phyloP scores from a whole-genome alignment of 2,113 vertebrate species.

The Dromas ardeola region DNA sequence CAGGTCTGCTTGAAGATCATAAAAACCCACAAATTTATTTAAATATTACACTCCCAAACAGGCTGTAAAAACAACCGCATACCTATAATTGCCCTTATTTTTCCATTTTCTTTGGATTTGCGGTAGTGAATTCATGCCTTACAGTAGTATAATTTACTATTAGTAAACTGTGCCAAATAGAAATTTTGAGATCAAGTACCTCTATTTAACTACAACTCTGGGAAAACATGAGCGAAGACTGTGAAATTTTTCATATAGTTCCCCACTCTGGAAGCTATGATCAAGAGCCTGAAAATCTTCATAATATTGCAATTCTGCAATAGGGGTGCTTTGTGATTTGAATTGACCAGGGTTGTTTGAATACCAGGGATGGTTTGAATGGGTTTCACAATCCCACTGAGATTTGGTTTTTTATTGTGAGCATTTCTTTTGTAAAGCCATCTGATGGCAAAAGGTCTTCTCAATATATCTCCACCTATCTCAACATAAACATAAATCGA shows the following conservation, averaged over 20 bases:
- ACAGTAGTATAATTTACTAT: background rate
- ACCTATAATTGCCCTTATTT: background rate
- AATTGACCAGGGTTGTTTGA: background rate
- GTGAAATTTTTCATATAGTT: background rate
- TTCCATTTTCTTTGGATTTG: background rate
- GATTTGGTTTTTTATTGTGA: background rate
- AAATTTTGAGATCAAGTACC: background rate
- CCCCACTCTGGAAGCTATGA: background rate
- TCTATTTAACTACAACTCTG: background rate
- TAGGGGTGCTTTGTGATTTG: background rate
- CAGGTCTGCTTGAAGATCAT: background rate
- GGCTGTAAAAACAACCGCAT: background rate
- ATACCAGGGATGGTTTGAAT: background rate
- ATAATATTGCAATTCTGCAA: background rate
- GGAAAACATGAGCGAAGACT: background rate
- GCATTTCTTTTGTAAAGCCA: background rate
- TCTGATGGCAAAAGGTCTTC: background rate
- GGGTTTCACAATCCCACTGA: background rate
- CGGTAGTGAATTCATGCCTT: background rate
- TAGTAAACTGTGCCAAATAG: background rate
- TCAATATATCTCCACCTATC: background rate
- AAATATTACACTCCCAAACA: background rate
- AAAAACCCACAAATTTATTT: background rate
- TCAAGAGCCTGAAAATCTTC: background rate
- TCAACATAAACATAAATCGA: background rate